These are phyloP conservation scores for Melanerpes aurifrons DNA, from an alignment of 2,113 vertebrate genomes.

Conservation along the genomic window DNA sequence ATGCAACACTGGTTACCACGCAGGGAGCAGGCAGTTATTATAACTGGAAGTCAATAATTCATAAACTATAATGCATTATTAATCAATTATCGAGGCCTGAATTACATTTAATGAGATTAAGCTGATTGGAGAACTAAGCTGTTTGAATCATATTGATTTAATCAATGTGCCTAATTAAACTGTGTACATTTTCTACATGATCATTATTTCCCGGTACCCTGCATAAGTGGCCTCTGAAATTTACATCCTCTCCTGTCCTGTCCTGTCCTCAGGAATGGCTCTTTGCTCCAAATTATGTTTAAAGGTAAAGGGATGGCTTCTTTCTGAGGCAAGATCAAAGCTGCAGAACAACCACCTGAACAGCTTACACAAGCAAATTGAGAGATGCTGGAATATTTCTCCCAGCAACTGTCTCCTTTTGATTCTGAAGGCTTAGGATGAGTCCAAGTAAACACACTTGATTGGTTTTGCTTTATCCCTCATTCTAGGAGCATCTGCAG, in stretches of 20 bases:
- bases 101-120: conserved; percentile 83
- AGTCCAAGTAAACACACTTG: background rate
- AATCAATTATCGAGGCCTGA: conserved; percentile 83
- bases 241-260: conserved; percentile 43
- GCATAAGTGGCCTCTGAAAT: conserved; percentile 54
- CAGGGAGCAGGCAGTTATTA: conserved; percentile 72
- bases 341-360: background rate
- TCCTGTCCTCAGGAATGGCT: conserved; percentile 39
- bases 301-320: conserved; percentile 55
- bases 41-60: conserved; percentile 82
- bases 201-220: conserved; percentile 73
- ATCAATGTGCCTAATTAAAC: conserved; percentile 84
- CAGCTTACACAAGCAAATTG: background rate
- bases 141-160: conserved; percentile 82
- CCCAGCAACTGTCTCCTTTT: background rate
- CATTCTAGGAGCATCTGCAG: background rate
- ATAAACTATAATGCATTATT: conserved; percentile 84
- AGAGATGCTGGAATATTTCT: background rate
- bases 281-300: conserved; percentile 46
- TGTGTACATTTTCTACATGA: conserved; percentile 76
- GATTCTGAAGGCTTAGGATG: background rate
- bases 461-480: background rate
- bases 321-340: background rate
- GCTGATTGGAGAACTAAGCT: conserved; percentile 79
- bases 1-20: conserved; percentile 63